phyloP scores from a whole-genome alignment of 2,888 invertebrate genomes.

The Apamea anceps region DNA sequence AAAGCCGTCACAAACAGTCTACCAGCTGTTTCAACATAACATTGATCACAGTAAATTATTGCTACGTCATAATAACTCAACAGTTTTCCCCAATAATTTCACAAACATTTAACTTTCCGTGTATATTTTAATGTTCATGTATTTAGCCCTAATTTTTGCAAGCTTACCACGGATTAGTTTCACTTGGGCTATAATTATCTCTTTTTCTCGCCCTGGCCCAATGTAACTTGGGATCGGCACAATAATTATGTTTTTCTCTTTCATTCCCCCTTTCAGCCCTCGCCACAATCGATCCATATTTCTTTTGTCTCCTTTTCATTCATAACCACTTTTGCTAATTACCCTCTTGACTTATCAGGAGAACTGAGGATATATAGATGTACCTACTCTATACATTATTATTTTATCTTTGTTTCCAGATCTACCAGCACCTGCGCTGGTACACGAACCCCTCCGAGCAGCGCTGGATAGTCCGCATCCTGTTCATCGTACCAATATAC shows the following conservation, averaged over 20 bases:
- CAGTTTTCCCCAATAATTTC: conserved; percentile 14
- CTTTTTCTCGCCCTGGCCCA: not conserved
- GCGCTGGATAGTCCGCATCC: conserved; percentile 99
- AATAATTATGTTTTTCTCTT: conserved; percentile 5
- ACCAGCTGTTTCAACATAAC: conserved; percentile 34
- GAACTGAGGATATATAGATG: not conserved
- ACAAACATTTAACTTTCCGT: not conserved
- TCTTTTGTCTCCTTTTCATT: too few species aligned
- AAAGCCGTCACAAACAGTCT: not conserved
- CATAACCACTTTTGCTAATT: not conserved
- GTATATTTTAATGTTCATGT: not conserved
- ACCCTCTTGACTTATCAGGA: not conserved
- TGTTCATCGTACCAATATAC: conserved; percentile 99
- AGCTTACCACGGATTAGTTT: not conserved
- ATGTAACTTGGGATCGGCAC: not conserved
- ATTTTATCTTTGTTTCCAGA: conserved; percentile 91
- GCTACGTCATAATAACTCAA: conserved; percentile 14
- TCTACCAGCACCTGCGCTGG: conserved; percentile 99
- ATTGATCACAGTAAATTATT: conserved; percentile 14
- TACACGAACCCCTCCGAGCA: conserved; percentile 99
- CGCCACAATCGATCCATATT: too few species aligned
- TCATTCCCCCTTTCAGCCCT: not conserved
- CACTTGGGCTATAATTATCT: not conserved
- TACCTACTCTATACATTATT: not conserved
- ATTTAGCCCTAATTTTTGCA: not conserved